Base-by-base conservation (phyloP, 2,888 invertebrate species). In the Melanophora roralis region DNA sequence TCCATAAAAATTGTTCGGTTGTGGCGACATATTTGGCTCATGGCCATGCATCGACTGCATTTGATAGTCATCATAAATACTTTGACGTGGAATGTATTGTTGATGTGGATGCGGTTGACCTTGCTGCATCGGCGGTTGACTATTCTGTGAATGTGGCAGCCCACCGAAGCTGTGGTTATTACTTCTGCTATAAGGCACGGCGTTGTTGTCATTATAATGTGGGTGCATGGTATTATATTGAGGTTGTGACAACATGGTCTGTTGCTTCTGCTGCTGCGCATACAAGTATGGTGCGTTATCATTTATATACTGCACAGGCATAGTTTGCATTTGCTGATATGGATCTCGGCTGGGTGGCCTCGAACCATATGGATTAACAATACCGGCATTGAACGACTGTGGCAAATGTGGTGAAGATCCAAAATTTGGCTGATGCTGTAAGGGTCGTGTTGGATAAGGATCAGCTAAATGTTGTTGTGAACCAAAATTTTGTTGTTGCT, bases 1-100 rank as follows among this genome's bases (percentile, higher is more conserved):
- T 84, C 95, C 91, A 90, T 94, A 96, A 90, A 95, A 95, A 89
- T 95, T 94, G 83, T 92, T 91, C 78, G 92, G 91, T 83, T 89
- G 89, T 51, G 85, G 86, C 19, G 85, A 85, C 76, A 80, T 76
- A 60, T 85, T 85, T 16, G 84, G 88, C 81, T 80, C 88, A 84
- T 84, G 68, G 87, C 81, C 84, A 67, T 82, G 83, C 59, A 79
- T 76, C 47, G 83, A 83, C 53, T 82, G 80, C 67, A 83, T 83
- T 85, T 86, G 89, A 85, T 89, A 90, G 64, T 90, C 89, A 82
- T 90, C 89, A 72, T 95, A 94, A 71, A 92, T 91, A 72, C 92
- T 91, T 75, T 88, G 88, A 78, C 89, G 87, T 82, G 84, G 87
- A 55, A 84, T 82, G 78, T 85, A 85, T 55, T 84, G 86, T 81